Evolutionary conservation across 1,140 invertebrate genomes (phyloP), one percentile per base, ranked within the genome.

Genomic region (Dryas iulia): DNA sequence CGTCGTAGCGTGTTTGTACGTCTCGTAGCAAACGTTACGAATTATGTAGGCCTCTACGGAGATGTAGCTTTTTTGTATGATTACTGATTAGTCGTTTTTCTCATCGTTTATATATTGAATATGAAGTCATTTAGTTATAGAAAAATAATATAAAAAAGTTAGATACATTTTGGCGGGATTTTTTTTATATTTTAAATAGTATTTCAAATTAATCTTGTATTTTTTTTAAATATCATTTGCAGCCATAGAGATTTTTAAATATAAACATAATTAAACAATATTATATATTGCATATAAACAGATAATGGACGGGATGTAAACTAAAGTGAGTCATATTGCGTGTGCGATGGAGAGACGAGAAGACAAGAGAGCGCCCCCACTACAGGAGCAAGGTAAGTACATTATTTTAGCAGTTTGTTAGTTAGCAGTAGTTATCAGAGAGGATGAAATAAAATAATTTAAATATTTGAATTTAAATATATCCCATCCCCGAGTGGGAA

Each of bases 281-380:
- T 21, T 47, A 18, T 47, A 47, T 33, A 7, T 54, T 54, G n/a
- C 1, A 33, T 31, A 25, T 4, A 14, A n/a, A 25, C 11, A 1
- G 11, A 54, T 59, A 35, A 61, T 57, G 23, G 47, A 56, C 24
- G 47, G 58, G 59, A 84, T 82, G 80, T 83, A 77, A 83, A 65
- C 52, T 47, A 57, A 54, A 66, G 72, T 80, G 74, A 23, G 21
- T 66, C 65, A 60, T 71, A 78, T 78, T 62, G 69, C 69, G 69
- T 79, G 77, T 82, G 81, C 79, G 60, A 86, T 86, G 83, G 83
- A 86, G 77, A 83, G 76, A 33, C 76, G 83, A 59, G 83, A 86
- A 39, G 83, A 83, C 8, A 70, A 69, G n/a, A 78, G 83, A 77
- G 69, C 78, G 47, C 71, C 81, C 7, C 72, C 74, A 30, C 76